A percentile compares a stretch with the other conserved stretches of the same genome.
Conservation (phyloP, 2,797 vertebrate species). For the Phylloscopus collybita region DNA sequence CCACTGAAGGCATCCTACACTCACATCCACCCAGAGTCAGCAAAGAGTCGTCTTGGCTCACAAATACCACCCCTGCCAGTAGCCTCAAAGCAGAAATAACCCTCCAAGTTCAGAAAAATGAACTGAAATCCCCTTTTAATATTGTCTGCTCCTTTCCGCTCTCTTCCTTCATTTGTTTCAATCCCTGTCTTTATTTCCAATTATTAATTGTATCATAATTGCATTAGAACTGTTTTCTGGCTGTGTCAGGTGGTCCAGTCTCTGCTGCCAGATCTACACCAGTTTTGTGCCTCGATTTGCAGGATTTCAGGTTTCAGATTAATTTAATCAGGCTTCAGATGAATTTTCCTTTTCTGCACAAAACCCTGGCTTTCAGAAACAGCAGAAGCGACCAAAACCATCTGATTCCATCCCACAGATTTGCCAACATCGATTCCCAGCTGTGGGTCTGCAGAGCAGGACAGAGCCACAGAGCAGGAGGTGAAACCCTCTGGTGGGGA, state of each 20-base stretch:
- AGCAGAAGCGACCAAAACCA: not conserved
- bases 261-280: not conserved
- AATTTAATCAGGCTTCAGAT: not conserved
- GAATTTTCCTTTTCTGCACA: not conserved
- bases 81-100: not conserved
- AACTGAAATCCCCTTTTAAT: not conserved
- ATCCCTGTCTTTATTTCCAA: not conserved
- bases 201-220: not conserved
- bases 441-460: not conserved
- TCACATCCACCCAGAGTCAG: not conserved
- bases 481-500: not conserved
- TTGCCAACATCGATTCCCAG: accelerated
- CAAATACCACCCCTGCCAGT: not conserved
- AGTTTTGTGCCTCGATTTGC: not conserved
- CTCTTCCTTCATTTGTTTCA: not conserved
- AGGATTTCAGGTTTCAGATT: not conserved
- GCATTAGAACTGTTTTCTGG: not conserved
- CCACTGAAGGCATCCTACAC: not conserved
- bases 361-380: not conserved
- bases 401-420: accelerated
- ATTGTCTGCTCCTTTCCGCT: not conserved
- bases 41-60: not conserved
- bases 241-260: not conserved
- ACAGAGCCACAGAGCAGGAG: not conserved
- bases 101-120: not conserved